A percentile compares a stretch with the other conserved stretches of the same genome.
Conservation (phyloP, 1,140 invertebrate genomes). For the Achatina immaculata region DNA sequence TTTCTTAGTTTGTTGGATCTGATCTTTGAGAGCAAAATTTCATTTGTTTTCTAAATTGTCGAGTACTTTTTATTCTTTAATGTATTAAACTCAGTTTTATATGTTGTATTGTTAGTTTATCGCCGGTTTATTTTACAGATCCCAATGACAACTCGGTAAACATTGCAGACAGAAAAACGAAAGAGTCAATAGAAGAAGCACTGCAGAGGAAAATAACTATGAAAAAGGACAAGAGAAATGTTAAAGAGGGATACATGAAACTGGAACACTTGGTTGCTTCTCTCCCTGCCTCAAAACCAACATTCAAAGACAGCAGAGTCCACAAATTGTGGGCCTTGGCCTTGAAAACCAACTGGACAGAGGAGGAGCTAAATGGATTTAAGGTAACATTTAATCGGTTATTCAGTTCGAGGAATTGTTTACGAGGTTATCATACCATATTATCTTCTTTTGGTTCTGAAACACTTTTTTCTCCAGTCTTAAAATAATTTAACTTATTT, state of each 20-base stretch:
- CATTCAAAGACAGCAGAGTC: slow-evolving; percentile 91
- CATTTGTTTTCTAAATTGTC: too few species aligned
- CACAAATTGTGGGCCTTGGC: slow-evolving; percentile 89
- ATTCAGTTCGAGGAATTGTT: background rate
- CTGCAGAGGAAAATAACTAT: slow-evolving; percentile 49
- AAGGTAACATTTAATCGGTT: slow-evolving; percentile 77
- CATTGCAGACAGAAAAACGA: slow-evolving; percentile 38
- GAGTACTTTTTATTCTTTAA: too few species aligned
- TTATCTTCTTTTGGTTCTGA: background rate
- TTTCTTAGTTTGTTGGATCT: too few species aligned
- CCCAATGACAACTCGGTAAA: slow-evolving; percentile 53
- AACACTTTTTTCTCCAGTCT: background rate
- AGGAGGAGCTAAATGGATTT: slow-evolving; percentile 85
- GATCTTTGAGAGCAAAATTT: too few species aligned
- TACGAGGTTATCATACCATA: background rate
- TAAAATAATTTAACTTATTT: slow-evolving; percentile 5
- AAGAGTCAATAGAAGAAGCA: slow-evolving; percentile 36
- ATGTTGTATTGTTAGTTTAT: too few species aligned
- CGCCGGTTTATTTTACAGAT: too few species aligned
- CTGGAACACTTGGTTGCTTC: slow-evolving; percentile 78
- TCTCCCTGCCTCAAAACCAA: slow-evolving; percentile 75
- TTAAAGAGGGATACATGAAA: slow-evolving; percentile 85
- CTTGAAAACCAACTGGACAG: slow-evolving; percentile 82
- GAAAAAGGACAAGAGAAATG: slow-evolving; percentile 82
- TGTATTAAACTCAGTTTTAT: too few species aligned